Percentiles rank a stretch among this genome's conserved stretches.
Evolutionary conservation across 2,113 vertebrate genomes (phyloP).

Genomic region (Peromyscus polionotus): DNA sequence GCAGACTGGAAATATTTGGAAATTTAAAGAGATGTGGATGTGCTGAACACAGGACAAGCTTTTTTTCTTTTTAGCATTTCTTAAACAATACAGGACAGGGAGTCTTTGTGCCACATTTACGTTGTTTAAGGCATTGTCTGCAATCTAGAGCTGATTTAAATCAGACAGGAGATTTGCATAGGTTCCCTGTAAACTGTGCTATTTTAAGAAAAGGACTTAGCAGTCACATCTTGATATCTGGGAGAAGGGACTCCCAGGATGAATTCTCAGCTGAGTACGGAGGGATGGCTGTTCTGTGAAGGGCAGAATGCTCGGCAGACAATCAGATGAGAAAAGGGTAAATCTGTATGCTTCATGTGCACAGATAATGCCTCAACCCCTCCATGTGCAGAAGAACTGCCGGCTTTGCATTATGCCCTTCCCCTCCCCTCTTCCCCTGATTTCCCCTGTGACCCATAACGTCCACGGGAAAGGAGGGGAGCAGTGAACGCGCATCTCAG

Average conservation of each 20-base stretch:
- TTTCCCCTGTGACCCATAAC: slow-evolving; percentile 6
- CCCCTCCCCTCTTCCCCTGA: neutral
- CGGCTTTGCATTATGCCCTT: too few relatives aligned
- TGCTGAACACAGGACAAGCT: neutral
- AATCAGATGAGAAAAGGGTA: neutral
- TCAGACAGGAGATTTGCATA: neutral
- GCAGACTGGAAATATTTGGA: neutral
- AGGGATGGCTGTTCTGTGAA: neutral
- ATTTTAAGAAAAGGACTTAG: neutral
- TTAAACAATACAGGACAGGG: neutral
- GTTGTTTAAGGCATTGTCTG: neutral
- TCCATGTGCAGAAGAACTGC: neutral
- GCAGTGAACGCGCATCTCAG: neutral
- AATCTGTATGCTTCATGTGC: neutral
- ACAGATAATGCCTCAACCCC: neutral
- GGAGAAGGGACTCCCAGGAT: neutral
- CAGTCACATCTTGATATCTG: neutral
- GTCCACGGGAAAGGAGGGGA: neutral
- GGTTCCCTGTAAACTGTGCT: neutral
- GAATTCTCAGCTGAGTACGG: neutral
- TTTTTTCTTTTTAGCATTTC: neutral
- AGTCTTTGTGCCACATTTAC: neutral
- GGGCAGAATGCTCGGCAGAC: neutral
- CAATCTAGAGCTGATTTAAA: neutral
- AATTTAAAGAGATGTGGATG: neutral